Percentiles rank a stretch among this genome's conserved stretches.
These are phyloP conservation scores for Harpagus bidentatus DNA, from an alignment of 2,113 vertebrate genomes.

Conservation along the genomic window DNA sequence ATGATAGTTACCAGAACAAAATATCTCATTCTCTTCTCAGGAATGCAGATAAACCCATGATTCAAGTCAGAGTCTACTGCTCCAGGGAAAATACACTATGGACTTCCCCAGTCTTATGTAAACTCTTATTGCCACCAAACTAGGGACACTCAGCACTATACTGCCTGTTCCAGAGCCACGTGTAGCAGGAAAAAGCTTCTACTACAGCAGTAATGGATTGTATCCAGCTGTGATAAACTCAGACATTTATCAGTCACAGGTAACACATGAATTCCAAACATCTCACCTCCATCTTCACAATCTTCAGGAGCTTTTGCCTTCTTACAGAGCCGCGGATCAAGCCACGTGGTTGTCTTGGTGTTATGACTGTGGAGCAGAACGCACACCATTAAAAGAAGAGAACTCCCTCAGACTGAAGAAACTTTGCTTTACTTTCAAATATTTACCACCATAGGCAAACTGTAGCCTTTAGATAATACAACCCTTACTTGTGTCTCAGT, in stretches of 20 bases:
- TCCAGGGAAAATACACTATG: background rate
- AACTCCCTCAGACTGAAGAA: background rate
- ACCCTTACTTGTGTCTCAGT: background rate
- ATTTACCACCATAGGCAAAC: background rate
- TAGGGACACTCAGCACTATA: background rate
- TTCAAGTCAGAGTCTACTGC: background rate
- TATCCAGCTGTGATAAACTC: background rate
- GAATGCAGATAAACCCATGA: background rate
- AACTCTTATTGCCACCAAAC: background rate
- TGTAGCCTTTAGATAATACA: background rate
- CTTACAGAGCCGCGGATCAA: constrained; percentile 96
- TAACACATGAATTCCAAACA: background rate
- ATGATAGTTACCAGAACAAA: background rate
- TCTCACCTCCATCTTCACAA: constrained; percentile 94
- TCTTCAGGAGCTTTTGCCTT: constrained; percentile 97
- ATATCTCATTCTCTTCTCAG: background rate
- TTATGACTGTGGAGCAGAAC: constrained; percentile 84
- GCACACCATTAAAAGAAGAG: background rate
- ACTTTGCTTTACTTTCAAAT: background rate
- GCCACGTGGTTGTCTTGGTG: constrained; percentile 97
- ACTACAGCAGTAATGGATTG: background rate
- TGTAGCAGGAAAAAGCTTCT: background rate
- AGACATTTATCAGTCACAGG: background rate
- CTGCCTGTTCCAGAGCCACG: background rate
- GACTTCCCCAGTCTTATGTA: background rate